A percentile compares a stretch with the other conserved stretches of the same genome.
phyloP scores from a whole-genome alignment of 2,797 vertebrate genomes.

The Esox lucius region DNA sequence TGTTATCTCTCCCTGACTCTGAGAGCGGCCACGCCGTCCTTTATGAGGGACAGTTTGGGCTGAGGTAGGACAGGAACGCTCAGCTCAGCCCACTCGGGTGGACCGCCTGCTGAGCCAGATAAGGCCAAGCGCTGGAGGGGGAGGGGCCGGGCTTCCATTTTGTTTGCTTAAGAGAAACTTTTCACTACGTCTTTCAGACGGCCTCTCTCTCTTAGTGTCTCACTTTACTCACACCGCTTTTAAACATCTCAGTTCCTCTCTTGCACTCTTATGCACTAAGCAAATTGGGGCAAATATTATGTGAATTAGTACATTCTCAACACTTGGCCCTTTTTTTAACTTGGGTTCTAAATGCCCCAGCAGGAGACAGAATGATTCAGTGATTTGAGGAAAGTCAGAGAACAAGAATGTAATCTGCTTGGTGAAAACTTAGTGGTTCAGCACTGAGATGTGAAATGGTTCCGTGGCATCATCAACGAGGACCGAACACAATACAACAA shows the following conservation, averaged over 20 bases:
- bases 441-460: slow-evolving; percentile 35
- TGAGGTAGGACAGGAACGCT: slow-evolving; percentile 31
- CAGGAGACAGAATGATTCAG: background rate
- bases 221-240: background rate
- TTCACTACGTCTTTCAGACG: background rate
- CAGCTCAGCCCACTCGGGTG: slow-evolving; percentile 31
- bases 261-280: no score
- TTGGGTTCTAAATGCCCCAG: background rate
- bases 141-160: background rate
- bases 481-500: slow-evolving; percentile 42
- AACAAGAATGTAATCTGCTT: background rate
- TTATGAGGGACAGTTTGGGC: slow-evolving; percentile 15
- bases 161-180: background rate
- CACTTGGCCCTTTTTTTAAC: background rate
- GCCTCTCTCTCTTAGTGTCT: background rate
- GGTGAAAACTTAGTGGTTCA: slow-evolving; percentile 16
- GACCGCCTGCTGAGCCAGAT: slow-evolving; percentile 48
- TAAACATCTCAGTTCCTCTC: background rate
- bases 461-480: slow-evolving; percentile 50
- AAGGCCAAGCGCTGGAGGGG: slow-evolving; percentile 28
- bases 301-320: background rate
- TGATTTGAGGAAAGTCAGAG: background rate
- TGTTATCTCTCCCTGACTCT: slow-evolving; percentile 33
- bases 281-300: no score
- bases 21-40: slow-evolving; percentile 20